Evolutionary conservation across 2,797 vertebrate species (phyloP), one percentile per base, ranked within the genome.

Genomic region (Sebastes baramenuke): DNA sequence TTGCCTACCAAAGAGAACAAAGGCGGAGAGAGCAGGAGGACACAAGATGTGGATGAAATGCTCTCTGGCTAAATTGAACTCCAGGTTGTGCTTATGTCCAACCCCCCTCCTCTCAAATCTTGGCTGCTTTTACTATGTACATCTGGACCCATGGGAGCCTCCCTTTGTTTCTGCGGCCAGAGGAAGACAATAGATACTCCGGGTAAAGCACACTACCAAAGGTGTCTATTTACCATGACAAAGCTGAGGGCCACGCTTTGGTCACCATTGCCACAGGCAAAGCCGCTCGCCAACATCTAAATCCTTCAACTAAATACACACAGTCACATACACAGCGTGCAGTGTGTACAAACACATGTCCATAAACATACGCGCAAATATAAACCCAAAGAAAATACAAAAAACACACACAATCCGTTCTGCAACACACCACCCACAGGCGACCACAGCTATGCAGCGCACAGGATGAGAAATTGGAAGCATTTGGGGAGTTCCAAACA

Each of bases 161-260:
- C 49, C 38, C 64, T 90, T 90, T 89, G 88, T 93, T 72, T 85
- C 66, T 79, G 77, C 1, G 60, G 86, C 82, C 77, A 56, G 30
- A 64, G 78, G 56, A 82, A 85, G 82, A 93, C 88, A 93, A 91
- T 90, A 70, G 85, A 72, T 56, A 36, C 84, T 72, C 62, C 3
- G 80, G 84, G 71, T 85, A 30, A 89, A 84, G 88, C 83, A 34
- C 75, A 68, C 85, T 61, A 70, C 79, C 83, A 80, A 85, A 87
- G 88, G 87, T 87, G 85, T 85, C 83, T 89, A 68, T 91, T 94
- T 92, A 93, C 83, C 90, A 91, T 93, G 89, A 93, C 93, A 94
- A 95, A 95, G 89, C 89, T 42, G 55, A 79, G 68, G 90, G 90
- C 77, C 90, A 88, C 4, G 58, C 72, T 62, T 12, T 81, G 92